A percentile compares a stretch with the other conserved stretches of the same genome.
Evolutionary conservation across 2,113 vertebrate genomes (phyloP).

Genomic region (Atrichornis clamosus): DNA sequence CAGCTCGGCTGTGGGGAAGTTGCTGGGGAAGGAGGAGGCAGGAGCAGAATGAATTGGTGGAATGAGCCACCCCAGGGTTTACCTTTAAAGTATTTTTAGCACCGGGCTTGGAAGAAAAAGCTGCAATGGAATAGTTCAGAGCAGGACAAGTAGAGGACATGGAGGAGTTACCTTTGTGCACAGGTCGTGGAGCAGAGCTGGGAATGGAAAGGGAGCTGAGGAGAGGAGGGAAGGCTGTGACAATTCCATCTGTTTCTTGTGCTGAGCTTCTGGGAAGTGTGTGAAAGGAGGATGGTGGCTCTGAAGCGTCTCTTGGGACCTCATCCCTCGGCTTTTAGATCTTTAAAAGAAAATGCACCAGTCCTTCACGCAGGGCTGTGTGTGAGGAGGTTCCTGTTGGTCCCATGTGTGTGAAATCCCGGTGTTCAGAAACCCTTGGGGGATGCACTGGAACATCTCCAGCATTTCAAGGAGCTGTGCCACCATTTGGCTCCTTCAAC

Average conservation of each 20-base stretch:
- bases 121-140: neutral
- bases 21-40: neutral
- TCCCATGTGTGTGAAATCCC: rapidly evolving
- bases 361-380: neutral
- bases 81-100: constrained; percentile 43
- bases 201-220: neutral
- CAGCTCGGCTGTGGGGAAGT: neutral
- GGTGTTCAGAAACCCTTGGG: neutral
- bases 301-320: neutral
- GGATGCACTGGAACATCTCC: neutral
- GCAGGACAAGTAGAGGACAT: neutral
- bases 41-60: neutral
- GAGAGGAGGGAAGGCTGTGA: neutral
- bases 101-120: neutral
- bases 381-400: neutral
- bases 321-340: neutral
- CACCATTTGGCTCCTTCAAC: rapidly evolving
- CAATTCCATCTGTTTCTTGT: neutral
- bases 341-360: neutral
- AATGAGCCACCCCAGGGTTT: neutral
- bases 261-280: neutral
- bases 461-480: neutral
- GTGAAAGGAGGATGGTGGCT: neutral
- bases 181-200: neutral
- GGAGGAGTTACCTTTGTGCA: neutral